phyloP scores from a whole-genome alignment of 2,797 vertebrate genomes.

The Falco novaeseelandiae region DNA sequence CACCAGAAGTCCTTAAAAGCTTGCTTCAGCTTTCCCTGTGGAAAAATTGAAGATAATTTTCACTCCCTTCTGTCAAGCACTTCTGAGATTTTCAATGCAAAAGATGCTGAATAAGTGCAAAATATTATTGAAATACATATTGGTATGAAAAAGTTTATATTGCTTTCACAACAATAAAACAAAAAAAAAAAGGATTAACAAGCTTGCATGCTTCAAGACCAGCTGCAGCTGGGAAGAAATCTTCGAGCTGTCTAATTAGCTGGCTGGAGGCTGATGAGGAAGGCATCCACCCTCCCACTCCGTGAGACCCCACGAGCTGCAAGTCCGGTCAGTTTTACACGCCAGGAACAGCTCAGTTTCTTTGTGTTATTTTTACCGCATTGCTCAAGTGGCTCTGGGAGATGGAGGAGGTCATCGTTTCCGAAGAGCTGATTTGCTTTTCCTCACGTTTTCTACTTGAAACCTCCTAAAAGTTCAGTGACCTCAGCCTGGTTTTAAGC shows the following conservation, averaged over 20 bases:
- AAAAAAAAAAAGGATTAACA: not conserved
- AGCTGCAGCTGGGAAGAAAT: not conserved
- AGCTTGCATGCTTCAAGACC: not conserved
- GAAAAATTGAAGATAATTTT: not conserved
- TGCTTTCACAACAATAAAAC: not conserved
- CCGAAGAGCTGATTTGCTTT: not conserved
- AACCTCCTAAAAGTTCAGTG: not conserved
- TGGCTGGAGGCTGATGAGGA: not conserved
- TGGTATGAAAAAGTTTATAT: not conserved
- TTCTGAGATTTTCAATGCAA: not conserved
- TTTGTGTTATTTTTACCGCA: not conserved
- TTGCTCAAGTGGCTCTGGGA: not conserved
- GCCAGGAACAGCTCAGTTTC: not conserved
- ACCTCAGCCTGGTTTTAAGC: not conserved
- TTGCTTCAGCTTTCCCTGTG: not conserved
- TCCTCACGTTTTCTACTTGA: not conserved
- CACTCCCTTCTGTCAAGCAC: not conserved
- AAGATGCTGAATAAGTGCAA: not conserved
- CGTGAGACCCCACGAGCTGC: not conserved
- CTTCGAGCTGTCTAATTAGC: not conserved
- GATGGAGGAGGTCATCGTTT: not conserved
- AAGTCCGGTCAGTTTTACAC: not conserved
- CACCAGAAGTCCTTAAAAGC: not conserved
- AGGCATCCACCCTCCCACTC: not conserved
- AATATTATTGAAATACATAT: not conserved